Base-by-base conservation (phyloP, 2,113 vertebrate genomes). In the Apaloderma vittatum region DNA sequence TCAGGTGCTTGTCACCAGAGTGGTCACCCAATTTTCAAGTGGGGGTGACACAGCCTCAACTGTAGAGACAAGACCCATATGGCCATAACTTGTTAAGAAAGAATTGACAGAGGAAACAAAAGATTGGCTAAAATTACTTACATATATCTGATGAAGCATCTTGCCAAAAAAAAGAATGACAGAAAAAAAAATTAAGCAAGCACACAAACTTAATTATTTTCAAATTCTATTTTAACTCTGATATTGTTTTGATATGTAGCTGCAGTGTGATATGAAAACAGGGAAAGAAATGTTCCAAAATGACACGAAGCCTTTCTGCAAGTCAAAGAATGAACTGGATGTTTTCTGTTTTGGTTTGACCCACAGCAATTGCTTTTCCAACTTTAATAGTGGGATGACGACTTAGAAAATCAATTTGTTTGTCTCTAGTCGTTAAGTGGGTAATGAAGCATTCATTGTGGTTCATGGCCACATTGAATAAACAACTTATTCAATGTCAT, bases 321-420 rank as follows among this genome's bases (percentile, higher is more conserved):
- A 76, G 11, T 73, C 36, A 54, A 51, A 66, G 58, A 92, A 83
- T 27, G 10, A 74, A 26, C 26, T 2, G 8, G 20, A 73, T 66
- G 15, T 46, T 83, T 95, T 86, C 49, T 72, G 12, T 8, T 82
- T 77, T 54, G 9, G 20, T 83, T 80, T 86, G 63, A 86, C n/a
- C 67, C 63, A 54, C 40, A 67, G 40, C 43, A 57, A 70, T 54
- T 74, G 55, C 43, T 83, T 61, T 93, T 90, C 68, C 62, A 93
- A 62, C 48, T 90, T 59, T 54, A 83, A 70, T 51, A 62, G 30
- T 62, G 67, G 74, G 71, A 86, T 78, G 85, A 62, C 0, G 0
- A 88, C 78, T 90, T 73, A 86, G 34, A 92, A 94, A 94, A 96
- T 93, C 92, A 88, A 82, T 96, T 86, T 92, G 36, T 66, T 88